Conservation (phyloP, 2,888 invertebrate species). For the Caenorhabditis panamensis region DNA sequence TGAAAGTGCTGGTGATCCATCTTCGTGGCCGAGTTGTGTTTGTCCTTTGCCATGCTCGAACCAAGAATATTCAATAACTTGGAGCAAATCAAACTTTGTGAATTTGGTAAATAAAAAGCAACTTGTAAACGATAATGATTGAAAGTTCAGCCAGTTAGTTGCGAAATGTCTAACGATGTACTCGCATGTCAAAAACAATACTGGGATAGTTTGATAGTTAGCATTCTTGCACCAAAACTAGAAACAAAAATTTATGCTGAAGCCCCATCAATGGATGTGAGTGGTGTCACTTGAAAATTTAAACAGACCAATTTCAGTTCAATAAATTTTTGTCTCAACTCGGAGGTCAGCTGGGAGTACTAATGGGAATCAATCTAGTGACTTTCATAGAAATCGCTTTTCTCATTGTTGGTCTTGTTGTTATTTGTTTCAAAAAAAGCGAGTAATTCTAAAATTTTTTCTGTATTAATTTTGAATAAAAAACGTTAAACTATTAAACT, state of each 20-base stretch:
- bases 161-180: conserved; percentile 13
- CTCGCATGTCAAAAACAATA: conserved; percentile 22
- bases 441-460: too few relatives aligned
- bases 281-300: too few relatives aligned
- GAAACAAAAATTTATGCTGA: conserved; percentile 63
- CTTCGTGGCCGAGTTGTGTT: conserved; percentile 67
- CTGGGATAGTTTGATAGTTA: conserved; percentile 58
- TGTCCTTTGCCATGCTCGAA: conserved; percentile 70
- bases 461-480: too few relatives aligned
- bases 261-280: conserved; percentile 66
- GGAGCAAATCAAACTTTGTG: conserved; percentile 62
- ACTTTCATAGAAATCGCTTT: conserved; percentile 69
- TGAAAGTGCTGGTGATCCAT: conserved; percentile 66
- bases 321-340: conserved; percentile 66
- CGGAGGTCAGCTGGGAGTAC: conserved; percentile 71
- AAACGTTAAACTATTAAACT: too few relatives aligned
- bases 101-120: conserved; percentile 44
- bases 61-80: conserved; percentile 60
- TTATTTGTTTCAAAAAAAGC: conserved; percentile 42
- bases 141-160: conserved; percentile 48
- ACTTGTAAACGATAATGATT: background rate
- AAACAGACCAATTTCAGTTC: conserved; percentile 65
- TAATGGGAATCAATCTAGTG: conserved; percentile 71
- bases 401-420: conserved; percentile 37
- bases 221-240: conserved; percentile 60